phyloP scores from a whole-genome alignment of 2,888 invertebrate species.

The Drosophila prolongata region DNA sequence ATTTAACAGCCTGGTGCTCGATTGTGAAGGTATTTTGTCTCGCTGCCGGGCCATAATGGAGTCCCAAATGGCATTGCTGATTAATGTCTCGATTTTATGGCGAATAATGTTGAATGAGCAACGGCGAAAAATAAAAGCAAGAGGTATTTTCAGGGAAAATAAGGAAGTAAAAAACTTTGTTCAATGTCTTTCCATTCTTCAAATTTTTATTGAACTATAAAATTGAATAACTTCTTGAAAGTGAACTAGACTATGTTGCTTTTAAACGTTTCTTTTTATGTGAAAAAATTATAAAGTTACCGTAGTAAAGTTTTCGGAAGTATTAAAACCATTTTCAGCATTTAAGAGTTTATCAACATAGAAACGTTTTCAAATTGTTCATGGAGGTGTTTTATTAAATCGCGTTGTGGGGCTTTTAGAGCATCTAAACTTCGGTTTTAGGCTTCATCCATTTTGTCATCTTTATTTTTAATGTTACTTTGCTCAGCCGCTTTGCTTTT shows the following conservation, averaged over 20 bases:
- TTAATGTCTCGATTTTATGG: conserved; percentile 41
- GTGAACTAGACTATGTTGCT: neutral
- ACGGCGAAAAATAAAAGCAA: neutral
- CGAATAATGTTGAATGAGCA: conserved; percentile 25
- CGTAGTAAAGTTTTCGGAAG: neutral
- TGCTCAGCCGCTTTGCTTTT: neutral
- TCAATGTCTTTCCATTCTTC: conserved; percentile 2
- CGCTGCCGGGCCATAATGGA: conserved; percentile 22
- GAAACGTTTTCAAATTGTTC: neutral
- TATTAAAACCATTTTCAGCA: neutral
- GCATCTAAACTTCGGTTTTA: neutral
- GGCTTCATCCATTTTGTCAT: neutral
- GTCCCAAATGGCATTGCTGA: conserved; percentile 42
- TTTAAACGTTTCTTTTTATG: neutral
- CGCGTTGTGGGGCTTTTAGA: neutral
- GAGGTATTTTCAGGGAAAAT: neutral
- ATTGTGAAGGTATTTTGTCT: conserved; percentile 39
- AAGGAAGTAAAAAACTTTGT: conserved; percentile 11
- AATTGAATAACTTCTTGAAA: conserved; percentile 2
- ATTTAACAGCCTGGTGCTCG: conserved; percentile 28
- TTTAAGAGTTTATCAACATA: neutral
- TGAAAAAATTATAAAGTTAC: no score
- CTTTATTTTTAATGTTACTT: conserved; percentile 16
- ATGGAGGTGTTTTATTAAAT: neutral
- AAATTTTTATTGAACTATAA: conserved; percentile 23